Percentiles rank a stretch among this genome's conserved stretches.
Evolutionary conservation across 2,888 invertebrate genomes (phyloP).

Genomic region (Gymnoscelis rufifasciata): DNA sequence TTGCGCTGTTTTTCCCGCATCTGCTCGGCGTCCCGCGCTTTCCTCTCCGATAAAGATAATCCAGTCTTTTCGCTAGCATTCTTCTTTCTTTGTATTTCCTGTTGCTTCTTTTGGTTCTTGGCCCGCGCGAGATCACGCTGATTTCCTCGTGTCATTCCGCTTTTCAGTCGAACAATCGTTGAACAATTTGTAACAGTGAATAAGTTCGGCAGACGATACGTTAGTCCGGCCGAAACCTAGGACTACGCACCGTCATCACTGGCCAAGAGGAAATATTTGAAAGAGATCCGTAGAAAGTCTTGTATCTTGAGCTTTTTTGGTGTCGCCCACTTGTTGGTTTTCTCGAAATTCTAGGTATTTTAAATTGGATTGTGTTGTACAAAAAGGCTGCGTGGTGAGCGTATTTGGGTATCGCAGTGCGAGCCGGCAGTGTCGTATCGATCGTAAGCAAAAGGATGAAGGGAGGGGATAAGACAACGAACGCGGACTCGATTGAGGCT

Average conservation of each 20-base stretch:
- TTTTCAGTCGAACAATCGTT: constrained; percentile 13
- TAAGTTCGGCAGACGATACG: constrained; percentile 66
- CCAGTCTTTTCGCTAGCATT: constrained; percentile 86
- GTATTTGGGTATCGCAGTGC: background rate
- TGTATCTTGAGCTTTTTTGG: background rate
- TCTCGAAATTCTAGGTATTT: too few species aligned
- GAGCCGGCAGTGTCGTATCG: constrained; percentile 4
- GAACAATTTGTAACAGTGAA: constrained; percentile 47
- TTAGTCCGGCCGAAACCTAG: constrained; percentile 76
- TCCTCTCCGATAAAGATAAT: constrained; percentile 89
- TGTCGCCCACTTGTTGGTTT: too few species aligned
- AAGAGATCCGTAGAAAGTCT: background rate
- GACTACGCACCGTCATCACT: constrained; percentile 76
- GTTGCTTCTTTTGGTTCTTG: constrained; percentile 92
- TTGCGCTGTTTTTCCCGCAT: constrained; percentile 93
- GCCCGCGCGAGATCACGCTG: constrained; percentile 95
- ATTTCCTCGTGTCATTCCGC: constrained; percentile 83
- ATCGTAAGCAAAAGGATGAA: background rate
- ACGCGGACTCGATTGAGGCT: background rate
- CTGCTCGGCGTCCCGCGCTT: constrained; percentile 90
- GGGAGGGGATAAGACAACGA: background rate
- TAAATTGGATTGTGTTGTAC: too few species aligned
- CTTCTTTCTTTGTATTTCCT: constrained; percentile 82
- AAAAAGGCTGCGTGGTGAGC: too few species aligned
- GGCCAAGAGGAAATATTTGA: constrained; percentile 40